A percentile compares a stretch with the other conserved stretches of the same genome.
Evolutionary conservation across 1,140 invertebrate species (phyloP).

Genomic region (Trichomalopsis sarcophagae): DNA sequence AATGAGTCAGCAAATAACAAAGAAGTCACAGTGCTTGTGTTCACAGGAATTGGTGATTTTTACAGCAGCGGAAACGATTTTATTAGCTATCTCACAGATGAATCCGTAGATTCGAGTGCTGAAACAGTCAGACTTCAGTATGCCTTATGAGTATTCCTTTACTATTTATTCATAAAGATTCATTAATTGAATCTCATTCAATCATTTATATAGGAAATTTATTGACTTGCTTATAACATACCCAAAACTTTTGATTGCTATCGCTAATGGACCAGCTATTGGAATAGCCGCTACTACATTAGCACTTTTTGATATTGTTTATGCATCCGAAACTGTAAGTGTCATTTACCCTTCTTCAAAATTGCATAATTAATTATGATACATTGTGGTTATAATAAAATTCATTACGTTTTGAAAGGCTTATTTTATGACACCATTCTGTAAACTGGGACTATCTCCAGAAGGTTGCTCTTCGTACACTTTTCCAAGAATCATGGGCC

Average conservation of each 20-base stretch:
- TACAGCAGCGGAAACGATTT: constrained; percentile 94
- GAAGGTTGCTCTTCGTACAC: constrained; percentile 91
- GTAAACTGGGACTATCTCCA: constrained; percentile 84
- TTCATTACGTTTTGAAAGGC: constrained; percentile 75
- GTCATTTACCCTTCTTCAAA: constrained; percentile 63
- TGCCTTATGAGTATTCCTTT: background rate
- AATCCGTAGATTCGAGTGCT: background rate
- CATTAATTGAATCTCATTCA: constrained; percentile 57
- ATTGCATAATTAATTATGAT: constrained; percentile 21
- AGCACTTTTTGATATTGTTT: constrained; percentile 91
- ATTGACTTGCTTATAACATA: constrained; percentile 89
- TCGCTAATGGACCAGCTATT: constrained; percentile 96
- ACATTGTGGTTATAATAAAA: background rate
- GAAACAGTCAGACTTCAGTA: constrained; percentile 1
- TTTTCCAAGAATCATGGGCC: constrained; percentile 89
- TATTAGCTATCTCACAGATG: constrained; percentile 49
- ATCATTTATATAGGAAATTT: constrained; percentile 77
- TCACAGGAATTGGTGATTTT: constrained; percentile 87
- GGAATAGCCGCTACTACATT: constrained; percentile 91
- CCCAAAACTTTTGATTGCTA: constrained; percentile 90
- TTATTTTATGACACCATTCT: constrained; percentile 91
- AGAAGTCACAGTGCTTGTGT: constrained; percentile 78
- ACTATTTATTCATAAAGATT: background rate
- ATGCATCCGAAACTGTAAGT: constrained; percentile 84
- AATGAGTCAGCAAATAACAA: constrained; percentile 81